Evolutionary conservation across 2,888 invertebrate genomes (phyloP), one percentile per base, ranked within the genome.

Genomic region (Lacanobia wlatinum): DNA sequence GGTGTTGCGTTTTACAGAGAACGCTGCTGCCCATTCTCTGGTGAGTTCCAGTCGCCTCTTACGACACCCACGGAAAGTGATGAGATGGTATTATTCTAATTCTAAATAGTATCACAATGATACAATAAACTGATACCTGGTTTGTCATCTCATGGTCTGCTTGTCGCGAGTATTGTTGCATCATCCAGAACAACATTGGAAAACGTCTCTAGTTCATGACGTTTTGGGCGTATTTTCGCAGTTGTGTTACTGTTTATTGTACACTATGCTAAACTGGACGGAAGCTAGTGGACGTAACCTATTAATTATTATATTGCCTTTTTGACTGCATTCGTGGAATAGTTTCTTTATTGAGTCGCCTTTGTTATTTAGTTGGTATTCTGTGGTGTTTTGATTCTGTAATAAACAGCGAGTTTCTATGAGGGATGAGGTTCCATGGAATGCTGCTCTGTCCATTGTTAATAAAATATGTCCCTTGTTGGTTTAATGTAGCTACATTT

Each of bases 291-390:
- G 90, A 85, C 84, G 80, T 71, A 72, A 80, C 84, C 91, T 90
- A 94, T 94, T 94, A 94, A 94, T 94, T 93, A 94, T 93, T 90
- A 91, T 90, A 91, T 92, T 90, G 91, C 90, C 90, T 92, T 93
- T 93, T 93, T 91, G 92, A 90, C 90, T 87, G 88, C 91, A 90
- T 91, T 87, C 90, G 83, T 64, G 75, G 84, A 85, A 93, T 94
- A 92, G 89, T 92, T 92, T 87, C 90, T 91, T 91, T 92, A 93
- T 92, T 91, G 90, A 91, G 89, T 89, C 86, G 80, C 73, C 80
- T 68, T 74, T 83, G 82, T 83, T 78, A 78, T 85, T 82, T 77
- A 84, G 72, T 63, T 80, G 86, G 80, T 76, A 84, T 86, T 79
- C 70, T 64, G 80, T 66, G 48, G 46, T 70, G 76, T 80, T 86